Evolutionary conservation across 1,140 invertebrate species (phyloP).

Genomic region (Ctenoplectra terminalis): DNA sequence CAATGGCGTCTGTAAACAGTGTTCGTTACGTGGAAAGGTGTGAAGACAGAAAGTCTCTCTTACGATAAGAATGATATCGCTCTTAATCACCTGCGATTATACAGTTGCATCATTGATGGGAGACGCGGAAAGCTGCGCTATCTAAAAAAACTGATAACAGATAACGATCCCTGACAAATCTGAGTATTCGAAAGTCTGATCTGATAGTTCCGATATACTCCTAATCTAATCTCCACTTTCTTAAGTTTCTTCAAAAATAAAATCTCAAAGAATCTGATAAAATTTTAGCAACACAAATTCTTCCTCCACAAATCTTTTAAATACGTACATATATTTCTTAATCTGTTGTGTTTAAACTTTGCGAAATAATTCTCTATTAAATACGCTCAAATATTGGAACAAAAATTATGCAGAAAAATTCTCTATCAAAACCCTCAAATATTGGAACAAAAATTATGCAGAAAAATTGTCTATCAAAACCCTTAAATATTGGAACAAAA

Average conservation of each 20-base stretch:
- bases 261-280: background rate
- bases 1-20: background rate
- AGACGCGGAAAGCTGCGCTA: background rate
- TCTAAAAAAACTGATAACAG: background rate
- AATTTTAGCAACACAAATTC: background rate
- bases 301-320: too few relatives aligned
- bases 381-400: too few relatives aligned
- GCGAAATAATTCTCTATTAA: too few relatives aligned
- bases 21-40: background rate
- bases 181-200: background rate
- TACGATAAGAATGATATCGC: background rate
- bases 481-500: too few relatives aligned
- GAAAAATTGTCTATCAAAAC: too few relatives aligned
- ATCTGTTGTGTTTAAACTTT: too few relatives aligned
- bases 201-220: background rate
- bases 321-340: too few relatives aligned
- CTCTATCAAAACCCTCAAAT: too few relatives aligned
- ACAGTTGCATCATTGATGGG: background rate
- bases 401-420: too few relatives aligned
- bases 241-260: too few relatives aligned
- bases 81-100: background rate
- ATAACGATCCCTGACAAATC: background rate
- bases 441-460: too few relatives aligned
- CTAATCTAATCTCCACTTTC: constrained; percentile 6
- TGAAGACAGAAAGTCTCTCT: background rate